Evolutionary conservation across 2,888 invertebrate species (phyloP).

Genomic region (Lasioglossum pauxillum): DNA sequence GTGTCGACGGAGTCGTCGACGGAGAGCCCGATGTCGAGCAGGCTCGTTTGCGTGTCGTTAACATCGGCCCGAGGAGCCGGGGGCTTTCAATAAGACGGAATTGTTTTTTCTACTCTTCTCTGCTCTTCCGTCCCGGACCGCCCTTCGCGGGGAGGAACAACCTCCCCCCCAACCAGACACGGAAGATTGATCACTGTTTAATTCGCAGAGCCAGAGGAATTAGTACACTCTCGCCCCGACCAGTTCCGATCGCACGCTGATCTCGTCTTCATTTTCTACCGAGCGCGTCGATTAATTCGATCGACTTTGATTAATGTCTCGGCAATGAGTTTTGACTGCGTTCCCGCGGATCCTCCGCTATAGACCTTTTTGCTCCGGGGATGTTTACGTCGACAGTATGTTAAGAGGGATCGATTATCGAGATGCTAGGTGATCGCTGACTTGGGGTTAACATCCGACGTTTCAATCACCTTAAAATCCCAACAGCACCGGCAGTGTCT

Average conservation of each 20-base stretch:
- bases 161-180: background rate
- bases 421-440: background rate
- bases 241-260: conserved; percentile 18
- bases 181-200: conserved; percentile 54
- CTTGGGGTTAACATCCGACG: background rate
- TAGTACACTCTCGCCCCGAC: conserved; percentile 18
- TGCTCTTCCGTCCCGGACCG: conserved; percentile 23
- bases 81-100: conserved; percentile 38
- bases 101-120: conserved; percentile 38
- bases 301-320: conserved; percentile 24
- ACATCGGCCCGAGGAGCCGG: conserved; percentile 15
- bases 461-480: conserved; percentile 12
- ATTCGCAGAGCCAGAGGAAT: conserved; percentile 40
- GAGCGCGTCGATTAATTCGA: conserved; percentile 16
- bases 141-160: background rate
- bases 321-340: background rate
- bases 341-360: background rate
- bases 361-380: background rate
- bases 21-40: conserved; percentile 48
- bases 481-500: background rate
- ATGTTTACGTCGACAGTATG: background rate
- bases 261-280: conserved; percentile 22
- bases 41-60: conserved; percentile 62
- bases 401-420: background rate
- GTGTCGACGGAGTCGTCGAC: conserved; percentile 63